Evolutionary conservation across 2,888 invertebrate genomes (phyloP), one percentile per base, ranked within the genome.

Genomic region (Phyllotreta cruciferae): DNA sequence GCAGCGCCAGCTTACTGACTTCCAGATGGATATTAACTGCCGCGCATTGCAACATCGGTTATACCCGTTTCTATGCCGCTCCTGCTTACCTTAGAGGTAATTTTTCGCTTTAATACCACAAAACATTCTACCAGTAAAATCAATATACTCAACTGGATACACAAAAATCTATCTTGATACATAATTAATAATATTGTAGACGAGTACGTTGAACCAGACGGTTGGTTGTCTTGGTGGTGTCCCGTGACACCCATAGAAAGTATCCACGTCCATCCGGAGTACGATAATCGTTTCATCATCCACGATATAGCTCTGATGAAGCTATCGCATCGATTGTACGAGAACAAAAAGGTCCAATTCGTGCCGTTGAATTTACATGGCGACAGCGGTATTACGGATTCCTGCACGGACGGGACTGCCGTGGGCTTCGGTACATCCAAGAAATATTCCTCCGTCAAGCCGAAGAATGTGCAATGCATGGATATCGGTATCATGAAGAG

Each of bases 231-330:
- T 34, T 49, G 49, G 49, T 10, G 35, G 6, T 49, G 49, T 35
- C 49, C 49, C 6, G 49, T 49, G 1, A 35, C 35, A 24, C 8
- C 5, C 34, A 36, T 49, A 49, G 47, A 35, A 6, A 3, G 11
- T 13, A 35, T 34, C 9, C 14, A 49, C 11, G 5, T 2, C 8
- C 35, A 49, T 35, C 49, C 49, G 8, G 1, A 49, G 1, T 49
- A 49, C 36, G n/a, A 49, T 9, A 10, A 35, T n/a, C n/a, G 4
- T 1, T 1, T 10, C 11, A n/a, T 49, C n/a, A 11, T 49, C 11
- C 9, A 49, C 35, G 49, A 49, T 49, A 49, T 49, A 7, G 34
- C 49, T 7, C n/a, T 49, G n/a, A 49, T 49, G 49, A 49, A 35
- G 35, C 8, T 49, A 11, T 8, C 9, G 3, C 1, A 34, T 6